phyloP scores from a whole-genome alignment of 2,888 invertebrate species.

The Cheiracanthium punctorium region DNA sequence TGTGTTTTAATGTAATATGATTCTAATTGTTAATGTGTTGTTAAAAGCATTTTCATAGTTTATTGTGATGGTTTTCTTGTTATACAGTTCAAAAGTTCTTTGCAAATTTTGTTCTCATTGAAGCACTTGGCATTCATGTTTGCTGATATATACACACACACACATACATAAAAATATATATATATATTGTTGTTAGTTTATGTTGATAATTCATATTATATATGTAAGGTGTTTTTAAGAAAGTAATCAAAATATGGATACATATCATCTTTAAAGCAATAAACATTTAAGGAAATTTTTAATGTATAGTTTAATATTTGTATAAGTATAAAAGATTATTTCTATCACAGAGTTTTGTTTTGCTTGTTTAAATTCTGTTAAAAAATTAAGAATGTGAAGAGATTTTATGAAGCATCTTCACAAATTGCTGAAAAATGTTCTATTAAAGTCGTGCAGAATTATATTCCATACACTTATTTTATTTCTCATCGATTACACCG shows the following conservation, averaged over 20 bases:
- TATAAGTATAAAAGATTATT: no score
- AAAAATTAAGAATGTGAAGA: no score
- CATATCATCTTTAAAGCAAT: slow-evolving; percentile 31
- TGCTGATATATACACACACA: not conserved
- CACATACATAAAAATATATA: not conserved
- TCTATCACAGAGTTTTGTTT: no score
- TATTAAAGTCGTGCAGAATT: no score
- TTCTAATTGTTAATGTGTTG: not conserved
- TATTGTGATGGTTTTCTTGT: slow-evolving; percentile 46
- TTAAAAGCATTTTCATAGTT: slow-evolving; percentile 30
- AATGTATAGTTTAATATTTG: no score
- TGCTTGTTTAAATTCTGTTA: no score
- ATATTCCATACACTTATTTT: no score
- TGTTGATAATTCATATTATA: not conserved
- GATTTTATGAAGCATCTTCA: no score
- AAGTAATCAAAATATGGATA: slow-evolving; percentile 36
- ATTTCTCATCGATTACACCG: no score
- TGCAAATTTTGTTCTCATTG: no score
- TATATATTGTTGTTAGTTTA: slow-evolving; percentile 16
- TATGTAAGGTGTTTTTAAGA: not conserved
- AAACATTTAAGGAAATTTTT: not conserved
- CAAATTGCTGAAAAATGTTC: no score
- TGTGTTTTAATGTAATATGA: not conserved
- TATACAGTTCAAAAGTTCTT: not conserved
- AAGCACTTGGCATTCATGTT: not conserved